Evolutionary conservation across 1,140 invertebrate genomes (phyloP).

Genomic region (Brevipalpus yothersi): DNA sequence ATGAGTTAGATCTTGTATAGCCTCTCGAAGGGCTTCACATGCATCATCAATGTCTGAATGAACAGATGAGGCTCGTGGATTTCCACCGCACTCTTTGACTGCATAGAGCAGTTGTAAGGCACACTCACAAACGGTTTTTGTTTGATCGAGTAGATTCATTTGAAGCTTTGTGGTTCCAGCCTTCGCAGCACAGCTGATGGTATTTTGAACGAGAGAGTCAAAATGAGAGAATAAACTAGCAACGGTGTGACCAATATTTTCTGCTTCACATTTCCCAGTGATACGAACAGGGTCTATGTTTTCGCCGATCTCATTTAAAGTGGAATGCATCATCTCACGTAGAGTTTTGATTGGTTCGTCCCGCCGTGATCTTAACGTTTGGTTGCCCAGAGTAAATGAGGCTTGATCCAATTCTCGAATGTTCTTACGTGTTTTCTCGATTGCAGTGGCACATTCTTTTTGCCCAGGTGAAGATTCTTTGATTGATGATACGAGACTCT

Average conservation of each 20-base stretch:
- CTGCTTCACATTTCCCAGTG: constrained; percentile 68
- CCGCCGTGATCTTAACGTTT: constrained; percentile 36
- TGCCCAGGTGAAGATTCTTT: constrained; percentile 82
- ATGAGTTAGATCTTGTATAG: constrained; percentile 27
- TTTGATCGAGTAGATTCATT: constrained; percentile 62
- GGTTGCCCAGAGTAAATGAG: constrained; percentile 57
- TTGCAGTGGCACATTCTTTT: constrained; percentile 62
- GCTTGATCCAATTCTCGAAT: constrained; percentile 62
- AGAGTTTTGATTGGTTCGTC: constrained; percentile 31
- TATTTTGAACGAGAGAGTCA: constrained; percentile 52
- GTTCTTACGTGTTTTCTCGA: constrained; percentile 45
- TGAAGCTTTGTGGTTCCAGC: constrained; percentile 72
- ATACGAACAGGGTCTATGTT: constrained; percentile 50
- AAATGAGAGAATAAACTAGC: constrained; percentile 54
- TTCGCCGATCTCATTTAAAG: constrained; percentile 45
- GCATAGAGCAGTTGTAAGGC: constrained; percentile 56
- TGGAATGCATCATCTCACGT: constrained; percentile 15
- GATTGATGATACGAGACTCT: constrained; percentile 52
- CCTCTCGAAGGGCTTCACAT: constrained; percentile 45
- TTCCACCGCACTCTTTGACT: constrained; percentile 68
- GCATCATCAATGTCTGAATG: constrained; percentile 63
- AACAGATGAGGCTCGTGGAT: constrained; percentile 50
- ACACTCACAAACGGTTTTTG: constrained; percentile 78
- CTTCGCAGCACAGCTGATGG: constrained; percentile 56
- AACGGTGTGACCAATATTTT: constrained; percentile 69